Base-by-base conservation (phyloP, 2,797 vertebrate genomes). In the Iguana delicatissima region DNA sequence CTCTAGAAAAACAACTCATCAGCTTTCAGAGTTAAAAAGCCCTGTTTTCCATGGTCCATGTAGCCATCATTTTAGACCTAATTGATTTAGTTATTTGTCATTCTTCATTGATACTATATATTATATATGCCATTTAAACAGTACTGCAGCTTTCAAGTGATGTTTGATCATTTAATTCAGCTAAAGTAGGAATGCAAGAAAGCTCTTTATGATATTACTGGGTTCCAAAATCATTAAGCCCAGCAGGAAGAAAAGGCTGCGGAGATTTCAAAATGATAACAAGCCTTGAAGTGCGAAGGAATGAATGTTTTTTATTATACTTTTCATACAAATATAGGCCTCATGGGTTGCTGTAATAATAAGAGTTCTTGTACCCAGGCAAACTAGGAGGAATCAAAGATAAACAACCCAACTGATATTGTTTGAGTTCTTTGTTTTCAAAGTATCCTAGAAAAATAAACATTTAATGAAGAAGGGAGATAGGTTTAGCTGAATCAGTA, bases 381-480 rank as follows among this genome's bases (percentile, higher is more conserved):
- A 73, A 84, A 87, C 83, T 10, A 82, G 88, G 79, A 86, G 84
- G 67, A 82, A 77, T 87, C 77, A 86, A 89, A 84, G 86, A 85
- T 81, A 89, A 92, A 84, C 74, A 92, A 77, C 14, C 62, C 62
- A 62, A 52, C 42, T 38, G 72, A 79, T 77, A 57, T 59, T 88
- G 24, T 46, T 84, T 84, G 42, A 91, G 84, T 74, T 13, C 29
- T 35, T 67, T 74, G 13, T 42, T 85, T 72, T 20, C 18, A 32
- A 92, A 84, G 32, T 84, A 32, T 59, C 73, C 50, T 84, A 80
- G 26, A 86, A 87, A 89, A 92, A 92, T 77, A 92, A 89, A 89
- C 42, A 82, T 85, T 69, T 46, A 52, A 84, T 83, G 85, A 84
- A 79, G 52, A 72, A 80, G 77, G 57, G 84, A 87, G 72, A 77